Evolutionary conservation across 2,113 vertebrate genomes (phyloP), one percentile per base, ranked within the genome.

Genomic region (Thalassarche chlororhynchos): DNA sequence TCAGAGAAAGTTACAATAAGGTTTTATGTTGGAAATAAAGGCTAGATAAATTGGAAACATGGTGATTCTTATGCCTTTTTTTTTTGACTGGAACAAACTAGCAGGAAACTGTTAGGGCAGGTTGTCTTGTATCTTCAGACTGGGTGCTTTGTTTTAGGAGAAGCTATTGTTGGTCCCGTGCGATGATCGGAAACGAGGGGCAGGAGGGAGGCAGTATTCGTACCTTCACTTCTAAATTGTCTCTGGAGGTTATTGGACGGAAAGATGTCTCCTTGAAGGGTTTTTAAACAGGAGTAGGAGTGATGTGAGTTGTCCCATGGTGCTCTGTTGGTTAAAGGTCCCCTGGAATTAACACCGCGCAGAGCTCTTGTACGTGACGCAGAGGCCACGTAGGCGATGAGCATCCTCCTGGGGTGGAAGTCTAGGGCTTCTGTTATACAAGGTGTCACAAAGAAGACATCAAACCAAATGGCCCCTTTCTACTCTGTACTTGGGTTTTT

Each of bases 151-250:
- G 66, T 24, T 87, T 64, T 49, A 40, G 46, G 87, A 62, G 78
- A 57, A 49, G 54, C 44, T 65, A 2, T 13, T 1, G 0, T 10
- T 77, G 25, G 36, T 62, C 58, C 68, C 0, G 0, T 65, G 64
- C 1, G 2, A 14, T 49, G 52, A 24, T 51, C 0, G 5, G 55
- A 81, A 90, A 29, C 32, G 68, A 72, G 31, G 46, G n/a, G 29
- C 34, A 60, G 65, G 47, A 68, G 46, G 13, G 29, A 72, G 23
- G 38, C 47, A 64, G 23, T 5, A 28, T 55, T 51, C 10, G 1
- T 58, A 17, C 60, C 44, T 69, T 81, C 31, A 18, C 16, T 76
- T 94, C 54, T 75, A 4, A 34, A 3, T 47, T 47, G 14, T 75
- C 74, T 79, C 62, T 44, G 42, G 44, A 51, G 18, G 4, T 60